Percentiles rank a stretch among this genome's conserved stretches.
phyloP scores from a whole-genome alignment of 2,113 vertebrate genomes.

The Tachycineta bicolor region DNA sequence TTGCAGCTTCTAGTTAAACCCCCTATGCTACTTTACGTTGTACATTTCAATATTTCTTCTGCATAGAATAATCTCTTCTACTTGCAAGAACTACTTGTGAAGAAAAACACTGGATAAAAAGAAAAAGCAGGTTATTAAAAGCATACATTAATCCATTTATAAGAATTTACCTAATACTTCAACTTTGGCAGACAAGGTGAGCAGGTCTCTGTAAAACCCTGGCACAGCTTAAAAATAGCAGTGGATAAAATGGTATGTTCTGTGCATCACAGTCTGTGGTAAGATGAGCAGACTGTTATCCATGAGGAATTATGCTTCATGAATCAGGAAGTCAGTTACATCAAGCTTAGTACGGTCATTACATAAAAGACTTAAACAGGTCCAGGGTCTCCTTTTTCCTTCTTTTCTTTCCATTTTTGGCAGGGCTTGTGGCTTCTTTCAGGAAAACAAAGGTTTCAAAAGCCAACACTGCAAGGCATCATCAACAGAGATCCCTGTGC shows the following conservation, averaged over 20 bases:
- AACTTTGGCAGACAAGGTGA: not conserved
- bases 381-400: not conserved
- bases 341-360: not conserved
- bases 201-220: not conserved
- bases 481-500: not conserved
- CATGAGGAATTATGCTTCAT: not conserved
- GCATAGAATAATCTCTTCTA: not conserved
- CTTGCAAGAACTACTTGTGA: not conserved
- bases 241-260: not conserved
- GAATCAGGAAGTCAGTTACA: not conserved
- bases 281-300: not conserved
- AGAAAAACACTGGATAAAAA: not conserved
- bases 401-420: not conserved
- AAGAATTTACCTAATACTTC: not conserved
- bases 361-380: not conserved
- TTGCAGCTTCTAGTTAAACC: not conserved
- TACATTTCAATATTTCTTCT: not conserved
- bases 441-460: not conserved
- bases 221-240: not conserved
- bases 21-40: not conserved
- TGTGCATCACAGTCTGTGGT: not conserved
- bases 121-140: not conserved
- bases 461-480: not conserved
- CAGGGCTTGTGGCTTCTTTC: not conserved
- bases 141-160: not conserved